These are phyloP conservation scores for Apamea crenata DNA, from an alignment of 2,888 invertebrate genomes.

Conservation along the genomic window DNA sequence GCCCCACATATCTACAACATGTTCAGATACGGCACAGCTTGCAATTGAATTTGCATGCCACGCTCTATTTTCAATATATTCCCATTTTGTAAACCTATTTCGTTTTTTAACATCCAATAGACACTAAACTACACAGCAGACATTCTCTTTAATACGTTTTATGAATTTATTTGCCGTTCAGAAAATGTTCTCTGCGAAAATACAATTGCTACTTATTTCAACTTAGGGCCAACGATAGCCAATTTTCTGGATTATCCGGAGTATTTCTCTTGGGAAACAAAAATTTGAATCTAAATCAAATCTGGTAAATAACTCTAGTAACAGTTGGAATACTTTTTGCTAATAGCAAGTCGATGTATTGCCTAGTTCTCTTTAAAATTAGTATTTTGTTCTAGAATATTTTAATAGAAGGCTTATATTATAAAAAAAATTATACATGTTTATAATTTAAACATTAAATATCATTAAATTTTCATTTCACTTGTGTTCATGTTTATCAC, in stretches of 20 bases:
- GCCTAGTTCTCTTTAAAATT: not conserved
- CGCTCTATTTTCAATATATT: slow-evolving; percentile 52
- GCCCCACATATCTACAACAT: slow-evolving; percentile 62
- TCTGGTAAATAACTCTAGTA: slow-evolving; percentile 16
- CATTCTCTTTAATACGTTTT: slow-evolving; percentile 28
- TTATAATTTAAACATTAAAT: slow-evolving; percentile 44
- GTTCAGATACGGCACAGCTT: slow-evolving; percentile 44
- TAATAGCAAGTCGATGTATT: not conserved
- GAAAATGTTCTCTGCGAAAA: slow-evolving; percentile 6
- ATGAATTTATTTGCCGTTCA: slow-evolving; percentile 28
- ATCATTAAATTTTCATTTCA: slow-evolving; percentile 55
- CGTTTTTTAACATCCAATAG: slow-evolving; percentile 44
- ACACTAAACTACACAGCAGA: slow-evolving; percentile 23
- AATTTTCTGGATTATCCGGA: slow-evolving; percentile 26
- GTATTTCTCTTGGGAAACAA: not conserved
- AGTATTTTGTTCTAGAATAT: slow-evolving; percentile 2
- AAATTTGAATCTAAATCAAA: slow-evolving; percentile 8
- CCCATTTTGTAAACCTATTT: slow-evolving; percentile 48
- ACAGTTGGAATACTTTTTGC: not conserved
- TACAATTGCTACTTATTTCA: slow-evolving; percentile 18
- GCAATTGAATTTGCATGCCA: slow-evolving; percentile 56
- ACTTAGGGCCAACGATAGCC: slow-evolving; percentile 3
- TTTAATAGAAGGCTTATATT: slow-evolving; percentile 5
- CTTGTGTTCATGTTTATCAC: slow-evolving; percentile 71
- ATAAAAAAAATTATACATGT: slow-evolving; percentile 32